phyloP scores from a whole-genome alignment of 1,140 invertebrate species.

The Drosophila gunungcola region DNA sequence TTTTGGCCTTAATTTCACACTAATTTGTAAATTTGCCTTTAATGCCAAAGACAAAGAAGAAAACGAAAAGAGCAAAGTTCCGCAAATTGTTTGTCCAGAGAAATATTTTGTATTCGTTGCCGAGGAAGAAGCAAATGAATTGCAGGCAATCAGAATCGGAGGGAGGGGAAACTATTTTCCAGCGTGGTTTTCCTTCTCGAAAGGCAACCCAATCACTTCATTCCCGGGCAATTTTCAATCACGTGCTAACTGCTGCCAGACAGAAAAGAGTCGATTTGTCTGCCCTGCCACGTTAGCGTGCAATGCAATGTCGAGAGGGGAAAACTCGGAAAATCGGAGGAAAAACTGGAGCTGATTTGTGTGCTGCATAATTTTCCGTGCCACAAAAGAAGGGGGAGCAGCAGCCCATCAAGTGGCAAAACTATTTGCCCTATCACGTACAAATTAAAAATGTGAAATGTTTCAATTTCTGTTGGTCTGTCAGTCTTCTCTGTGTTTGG shows the following conservation, averaged over 20 bases:
- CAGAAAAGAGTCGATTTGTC: conserved; percentile 73
- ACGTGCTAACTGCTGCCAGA: conserved; percentile 77
- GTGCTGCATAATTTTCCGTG: conserved; percentile 74
- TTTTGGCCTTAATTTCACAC: conserved; percentile 71
- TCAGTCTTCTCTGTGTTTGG: conserved; percentile 14
- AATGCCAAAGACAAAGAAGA: conserved; percentile 68
- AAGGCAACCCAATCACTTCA: conserved; percentile 68
- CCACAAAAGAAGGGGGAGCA: conserved; percentile 21
- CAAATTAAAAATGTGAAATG: conserved; percentile 83
- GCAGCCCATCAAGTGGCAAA: conserved; percentile 59
- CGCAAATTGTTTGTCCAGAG: conserved; percentile 45
- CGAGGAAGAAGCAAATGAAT: conserved; percentile 52
- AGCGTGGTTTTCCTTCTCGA: conserved; percentile 11
- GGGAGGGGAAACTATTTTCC: conserved; percentile 9
- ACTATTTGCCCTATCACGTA: conserved; percentile 82
- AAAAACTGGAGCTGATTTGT: conserved; percentile 60
- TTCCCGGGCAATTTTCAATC: conserved; percentile 76
- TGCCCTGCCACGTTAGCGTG: conserved; percentile 71
- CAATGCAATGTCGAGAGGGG: conserved; percentile 27
- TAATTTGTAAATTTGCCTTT: conserved; percentile 79
- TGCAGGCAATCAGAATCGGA: conserved; percentile 48
- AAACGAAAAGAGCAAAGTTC: conserved; percentile 46
- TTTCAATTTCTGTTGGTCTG: conserved; percentile 63
- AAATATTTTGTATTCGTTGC: conserved; percentile 32
- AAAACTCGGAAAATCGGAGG: conserved; percentile 6